Evolutionary conservation across 2,797 vertebrate genomes (phyloP).

Genomic region (Jordanella pulchra): DNA sequence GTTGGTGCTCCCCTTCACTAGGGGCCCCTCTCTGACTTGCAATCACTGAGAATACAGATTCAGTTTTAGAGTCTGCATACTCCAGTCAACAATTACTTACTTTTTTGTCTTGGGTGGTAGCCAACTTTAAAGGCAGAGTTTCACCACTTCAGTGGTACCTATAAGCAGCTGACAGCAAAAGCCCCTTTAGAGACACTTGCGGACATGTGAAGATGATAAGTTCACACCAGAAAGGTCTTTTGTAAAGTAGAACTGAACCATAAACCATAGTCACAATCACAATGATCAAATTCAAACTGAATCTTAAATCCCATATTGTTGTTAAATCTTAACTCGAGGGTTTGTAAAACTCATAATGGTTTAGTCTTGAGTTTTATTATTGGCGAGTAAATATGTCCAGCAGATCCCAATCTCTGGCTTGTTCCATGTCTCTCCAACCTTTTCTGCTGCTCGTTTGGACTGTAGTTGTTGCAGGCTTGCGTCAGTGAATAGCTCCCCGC

Average conservation of each 20-base stretch:
- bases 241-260: neutral
- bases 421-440: conserved; percentile 27
- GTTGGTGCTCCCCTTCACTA: too few species aligned
- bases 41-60: too few species aligned
- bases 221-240: neutral
- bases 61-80: too few species aligned
- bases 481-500: conserved; percentile 69
- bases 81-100: too few species aligned
- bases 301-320: neutral
- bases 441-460: conserved; percentile 60
- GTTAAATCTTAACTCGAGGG: neutral
- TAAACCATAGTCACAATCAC: neutral
- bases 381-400: conserved; percentile 44
- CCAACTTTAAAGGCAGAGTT: too few species aligned
- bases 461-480: conserved; percentile 58
- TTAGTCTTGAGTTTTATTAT: conserved; percentile 41
- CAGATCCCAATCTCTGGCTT: conserved; percentile 27
- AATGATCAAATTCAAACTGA: neutral
- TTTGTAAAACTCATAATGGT: conserved; percentile 42
- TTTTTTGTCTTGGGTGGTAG: too few species aligned
- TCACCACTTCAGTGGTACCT: too few species aligned
- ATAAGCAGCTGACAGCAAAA: too few species aligned
- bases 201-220: neutral
- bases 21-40: too few species aligned
- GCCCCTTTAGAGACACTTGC: neutral